Evolutionary conservation across 2,113 vertebrate species (phyloP).

Genomic region (Anarhynchus alexandrinus): DNA sequence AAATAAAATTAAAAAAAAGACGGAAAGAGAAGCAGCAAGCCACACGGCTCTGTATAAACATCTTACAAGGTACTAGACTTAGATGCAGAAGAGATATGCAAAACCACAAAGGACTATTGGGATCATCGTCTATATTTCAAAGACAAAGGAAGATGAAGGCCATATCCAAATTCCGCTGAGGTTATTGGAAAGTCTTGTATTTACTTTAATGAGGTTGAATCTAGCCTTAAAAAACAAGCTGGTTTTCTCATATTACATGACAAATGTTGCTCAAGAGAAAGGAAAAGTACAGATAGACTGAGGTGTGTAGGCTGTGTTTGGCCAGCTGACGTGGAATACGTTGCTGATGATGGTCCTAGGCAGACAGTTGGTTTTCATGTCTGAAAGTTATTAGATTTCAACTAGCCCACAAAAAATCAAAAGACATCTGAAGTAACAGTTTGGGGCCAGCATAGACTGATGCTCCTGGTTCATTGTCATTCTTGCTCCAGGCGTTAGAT

Average conservation of each 20-base stretch:
- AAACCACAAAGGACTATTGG: neutral
- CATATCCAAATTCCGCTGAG: neutral
- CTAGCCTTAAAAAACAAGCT: neutral
- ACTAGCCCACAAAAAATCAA: neutral
- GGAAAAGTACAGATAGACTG: neutral
- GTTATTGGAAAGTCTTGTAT: conserved; percentile 20
- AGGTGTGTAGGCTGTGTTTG: neutral
- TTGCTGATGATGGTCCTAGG: neutral
- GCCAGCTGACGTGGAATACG: neutral
- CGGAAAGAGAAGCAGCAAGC: neutral
- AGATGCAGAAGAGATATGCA: neutral
- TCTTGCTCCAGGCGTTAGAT: neutral
- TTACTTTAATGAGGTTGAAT: conserved; percentile 30
- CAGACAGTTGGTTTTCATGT: neutral
- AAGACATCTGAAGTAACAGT: neutral
- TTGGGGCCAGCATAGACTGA: neutral
- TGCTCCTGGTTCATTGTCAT: neutral
- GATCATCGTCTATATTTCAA: neutral
- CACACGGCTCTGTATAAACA: neutral
- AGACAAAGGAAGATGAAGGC: neutral
- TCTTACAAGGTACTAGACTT: neutral
- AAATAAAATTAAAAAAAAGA: neutral
- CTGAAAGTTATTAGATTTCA: neutral
- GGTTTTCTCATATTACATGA: conserved; percentile 12
- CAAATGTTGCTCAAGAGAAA: conserved; percentile 27